Evolutionary conservation across 1,140 invertebrate genomes (phyloP), one percentile per base, ranked within the genome.

Genomic region (Tigriopus japonicus): DNA sequence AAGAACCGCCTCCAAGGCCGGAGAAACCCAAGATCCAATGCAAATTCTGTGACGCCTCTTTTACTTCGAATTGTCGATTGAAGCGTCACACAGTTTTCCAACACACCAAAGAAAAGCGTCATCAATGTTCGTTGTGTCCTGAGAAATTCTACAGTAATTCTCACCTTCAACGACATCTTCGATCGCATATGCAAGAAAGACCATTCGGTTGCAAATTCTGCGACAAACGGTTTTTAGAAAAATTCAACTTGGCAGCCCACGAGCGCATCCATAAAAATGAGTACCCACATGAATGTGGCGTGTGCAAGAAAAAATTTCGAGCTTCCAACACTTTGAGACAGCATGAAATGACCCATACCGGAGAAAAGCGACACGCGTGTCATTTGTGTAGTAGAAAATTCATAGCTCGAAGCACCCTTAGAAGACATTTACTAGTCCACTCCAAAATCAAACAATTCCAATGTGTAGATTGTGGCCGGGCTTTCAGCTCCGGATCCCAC

Each of bases 391-490:
- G 6, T 7, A 13, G 42, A 12, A 23, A 23, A 19, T 56, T 62
- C 58, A 62, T 62, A 60, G 61, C 42, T 59, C 59, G 61, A 49
- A 63, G 64, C 59, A 62, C 64, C 42, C 62, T 65, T 62, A 42
- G 21, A 21, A 68, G 71, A 42, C 71, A 72, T 62, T 64, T 73
- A 7, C 62, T 72, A 45, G 71, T 70, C 12, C 71, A 72, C 63
- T 73, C 71, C 21, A 72, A 72, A 12, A 72, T 73, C 63, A 65
- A 70, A 58, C 71, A 72, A 0, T 72, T 70, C 62, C 49, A 42
- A 42, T 72, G 71, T 63, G 63, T 65, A 49, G 66, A 63, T 59
- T 72, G 71, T 62, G 66, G 66, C 7, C 23, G 51, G 17, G 6
- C 28, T 23, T 60, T 60, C 43, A 60, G 51, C 14, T 45, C 45